phyloP scores from a whole-genome alignment of 2,797 vertebrate species.

The Arremon aurantiirostris region DNA sequence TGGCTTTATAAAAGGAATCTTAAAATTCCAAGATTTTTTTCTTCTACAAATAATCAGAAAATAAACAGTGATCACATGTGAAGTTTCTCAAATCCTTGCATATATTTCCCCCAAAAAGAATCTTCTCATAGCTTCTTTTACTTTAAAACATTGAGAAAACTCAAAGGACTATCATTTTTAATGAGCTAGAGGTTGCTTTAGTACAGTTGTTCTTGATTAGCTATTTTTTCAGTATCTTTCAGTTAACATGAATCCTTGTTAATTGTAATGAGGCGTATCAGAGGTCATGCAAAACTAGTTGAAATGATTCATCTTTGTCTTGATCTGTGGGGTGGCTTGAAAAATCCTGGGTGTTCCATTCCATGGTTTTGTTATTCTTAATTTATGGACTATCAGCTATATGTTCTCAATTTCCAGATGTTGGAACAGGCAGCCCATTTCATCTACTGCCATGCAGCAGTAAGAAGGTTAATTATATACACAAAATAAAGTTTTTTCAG shows the following conservation, averaged over 20 bases:
- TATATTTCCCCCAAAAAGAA: fast-evolving
- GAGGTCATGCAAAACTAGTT: neutral
- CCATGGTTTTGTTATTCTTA: neutral
- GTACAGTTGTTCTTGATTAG: neutral
- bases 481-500: neutral
- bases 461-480: neutral
- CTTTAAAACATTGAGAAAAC: neutral
- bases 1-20: neutral
- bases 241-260: neutral
- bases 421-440: neutral
- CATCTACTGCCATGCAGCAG: neutral
- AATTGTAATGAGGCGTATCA: neutral
- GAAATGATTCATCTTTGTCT: neutral
- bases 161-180: neutral
- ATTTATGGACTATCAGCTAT: neutral
- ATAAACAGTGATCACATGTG: fast-evolving
- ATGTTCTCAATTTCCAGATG: neutral
- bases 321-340: neutral
- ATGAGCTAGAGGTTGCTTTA: neutral
- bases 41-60: neutral
- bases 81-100: neutral
- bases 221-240: neutral
- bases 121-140: neutral
- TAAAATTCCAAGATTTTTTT: neutral
- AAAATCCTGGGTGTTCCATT: neutral